Evolutionary conservation across 92 coral and sea anemone genomes (phyloP).

Genomic region (Chrysogorgia sp.): DNA sequence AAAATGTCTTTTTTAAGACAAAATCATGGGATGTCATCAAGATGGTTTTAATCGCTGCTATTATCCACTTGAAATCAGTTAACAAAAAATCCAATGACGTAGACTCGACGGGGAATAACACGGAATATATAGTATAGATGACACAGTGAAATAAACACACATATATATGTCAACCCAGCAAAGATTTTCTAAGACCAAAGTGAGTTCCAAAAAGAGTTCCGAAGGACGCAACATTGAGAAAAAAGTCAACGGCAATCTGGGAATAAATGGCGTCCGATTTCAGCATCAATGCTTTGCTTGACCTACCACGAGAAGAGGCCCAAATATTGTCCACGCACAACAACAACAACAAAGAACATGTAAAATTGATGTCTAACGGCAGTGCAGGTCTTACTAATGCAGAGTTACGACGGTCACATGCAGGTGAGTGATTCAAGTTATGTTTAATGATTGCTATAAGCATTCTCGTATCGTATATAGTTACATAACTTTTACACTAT

Average conservation of each 20-base stretch:
- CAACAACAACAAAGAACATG: not conserved
- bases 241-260: not conserved
- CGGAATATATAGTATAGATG: not conserved
- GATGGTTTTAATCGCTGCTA: not conserved
- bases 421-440: not conserved
- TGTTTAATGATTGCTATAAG: not conserved
- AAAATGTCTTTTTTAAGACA: not conserved
- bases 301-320: slow-evolving; percentile 8
- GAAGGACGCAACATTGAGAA: not conserved
- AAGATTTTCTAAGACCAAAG: not conserved
- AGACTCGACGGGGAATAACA: not conserved
- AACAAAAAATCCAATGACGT: not conserved
- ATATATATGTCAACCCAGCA: not conserved
- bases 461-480: not conserved
- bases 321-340: not conserved
- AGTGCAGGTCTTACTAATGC: not conserved
- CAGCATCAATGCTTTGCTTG: slow-evolving; percentile 10
- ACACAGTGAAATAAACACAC: not conserved
- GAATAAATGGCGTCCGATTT: slow-evolving; percentile 24
- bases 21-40: not conserved
- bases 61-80: not conserved
- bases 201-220: not conserved
- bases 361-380: not conserved
- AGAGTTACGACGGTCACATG: not conserved
- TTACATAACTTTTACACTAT: not conserved